Evolutionary conservation across 2,113 vertebrate species (phyloP).

Genomic region (pig (Sus scrofa)): T2T-Sscrofa CM000812.6:224242501-224243000

Average conservation of each 20-base stretch:
- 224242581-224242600: not conserved
- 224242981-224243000: not conserved
- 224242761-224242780: no score
- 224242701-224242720: not conserved
- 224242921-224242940: not conserved
- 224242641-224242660: not conserved
- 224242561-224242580: not conserved
- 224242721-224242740: no score
- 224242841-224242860: not conserved
- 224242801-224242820: no score
- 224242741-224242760: no score
- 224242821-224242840: no score
- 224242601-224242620: not conserved
- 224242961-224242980: not conserved
- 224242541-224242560: not conserved
- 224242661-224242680: not conserved
- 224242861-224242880: not conserved
- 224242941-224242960: not conserved
- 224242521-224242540: not conserved
- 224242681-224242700: not conserved
- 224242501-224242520: not conserved
- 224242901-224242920: not conserved
- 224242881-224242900: not conserved
- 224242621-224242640: not conserved
- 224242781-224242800: no score